phyloP scores from a whole-genome alignment of 2,797 vertebrate genomes.

The Monodelphis domestica region DNA sequence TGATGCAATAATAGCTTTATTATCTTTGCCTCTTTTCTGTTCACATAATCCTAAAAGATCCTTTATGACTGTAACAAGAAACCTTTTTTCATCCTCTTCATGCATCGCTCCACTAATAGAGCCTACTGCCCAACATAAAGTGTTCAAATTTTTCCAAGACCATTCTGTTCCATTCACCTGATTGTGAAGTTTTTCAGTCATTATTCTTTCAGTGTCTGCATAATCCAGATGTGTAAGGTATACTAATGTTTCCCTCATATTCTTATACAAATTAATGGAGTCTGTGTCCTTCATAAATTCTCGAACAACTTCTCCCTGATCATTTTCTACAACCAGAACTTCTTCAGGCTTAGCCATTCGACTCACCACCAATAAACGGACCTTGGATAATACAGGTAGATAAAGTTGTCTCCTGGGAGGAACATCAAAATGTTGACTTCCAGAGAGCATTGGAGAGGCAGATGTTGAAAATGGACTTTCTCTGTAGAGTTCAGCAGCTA shows the following conservation, averaged over 20 bases:
- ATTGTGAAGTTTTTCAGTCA: slow-evolving; percentile 99
- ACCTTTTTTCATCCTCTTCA: slow-evolving; percentile 98
- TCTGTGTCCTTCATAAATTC: slow-evolving; percentile 99
- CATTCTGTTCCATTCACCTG: slow-evolving; percentile 98
- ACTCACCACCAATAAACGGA: slow-evolving; percentile 98
- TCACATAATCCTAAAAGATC: slow-evolving; percentile 98
- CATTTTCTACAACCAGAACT: slow-evolving; percentile 98
- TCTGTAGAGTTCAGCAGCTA: slow-evolving; percentile 96
- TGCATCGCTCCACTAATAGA: slow-evolving; percentile 99
- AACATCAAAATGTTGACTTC: slow-evolving; percentile 96
- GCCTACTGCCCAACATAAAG: slow-evolving; percentile 97
- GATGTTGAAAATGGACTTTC: slow-evolving; percentile 97
- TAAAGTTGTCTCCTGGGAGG: slow-evolving; percentile 96
- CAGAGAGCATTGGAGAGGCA: slow-evolving; percentile 94
- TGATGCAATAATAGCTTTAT: slow-evolving; percentile 99
- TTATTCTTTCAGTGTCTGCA: slow-evolving; percentile 97
- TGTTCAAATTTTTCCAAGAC: slow-evolving; percentile 99
- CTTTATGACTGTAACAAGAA: slow-evolving; percentile 99
- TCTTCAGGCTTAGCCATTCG: slow-evolving; percentile 99
- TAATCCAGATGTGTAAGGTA: slow-evolving; percentile 99
- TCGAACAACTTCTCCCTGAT: slow-evolving; percentile 97
- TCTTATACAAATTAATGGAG: slow-evolving; percentile 99
- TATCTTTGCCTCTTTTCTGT: slow-evolving; percentile 99
- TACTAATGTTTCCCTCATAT: slow-evolving; percentile 98
- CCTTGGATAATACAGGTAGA: slow-evolving; percentile 96